Evolutionary conservation across 2,797 vertebrate genomes (phyloP), one percentile per base, ranked within the genome.

Genomic region (Leptoclinus maculatus): DNA sequence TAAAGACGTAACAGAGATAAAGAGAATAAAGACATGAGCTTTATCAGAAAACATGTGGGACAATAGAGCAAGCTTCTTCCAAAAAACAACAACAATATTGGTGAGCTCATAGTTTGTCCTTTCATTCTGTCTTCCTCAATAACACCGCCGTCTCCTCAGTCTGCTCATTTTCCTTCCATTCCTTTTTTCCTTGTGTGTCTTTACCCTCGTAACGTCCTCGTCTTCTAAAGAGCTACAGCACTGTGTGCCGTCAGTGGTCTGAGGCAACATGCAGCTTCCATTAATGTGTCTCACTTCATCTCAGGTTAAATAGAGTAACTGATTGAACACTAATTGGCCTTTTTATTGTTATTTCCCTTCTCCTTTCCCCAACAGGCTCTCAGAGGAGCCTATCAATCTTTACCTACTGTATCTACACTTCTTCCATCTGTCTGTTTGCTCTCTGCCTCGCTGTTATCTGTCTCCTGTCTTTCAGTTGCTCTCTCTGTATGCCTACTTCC

Each of bases 31-130:
- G 21, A 11, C 1, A 8, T 47, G 21, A 2, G 38, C 36, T 56
- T 72, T 27, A 45, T 81, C 19, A 66, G 43, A 56, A 43, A 66
- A 78, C 79, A 79, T 32, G 47, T 49, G 71, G 34, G 23, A 78
- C 36, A 57, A 74, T 58, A 69, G 39, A 39, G 2, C 2, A 4
- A 2, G 39, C 51, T 32, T 39, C 54, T 54, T 74, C 71, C 32
- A 69, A 51, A 51, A 51, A 21, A 49, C 53, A 65, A 77, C 38
- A 47, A 16, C 59, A 29, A 29, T 3, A 29, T 14, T 16, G 41
- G 41, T 63, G 47, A 36, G 41, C 54, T 63, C 27, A 39, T 3
- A 4, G 39, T 41, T 68, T 47, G 19, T 66, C 54, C 27, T 65
- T 79, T 25, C 25, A 25, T 66, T 71, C 29, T 32, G 7, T 39